A percentile compares a stretch with the other conserved stretches of the same genome.
Evolutionary conservation across 2,888 invertebrate genomes (phyloP).

Genomic region (Ptilodon capucinus): DNA sequence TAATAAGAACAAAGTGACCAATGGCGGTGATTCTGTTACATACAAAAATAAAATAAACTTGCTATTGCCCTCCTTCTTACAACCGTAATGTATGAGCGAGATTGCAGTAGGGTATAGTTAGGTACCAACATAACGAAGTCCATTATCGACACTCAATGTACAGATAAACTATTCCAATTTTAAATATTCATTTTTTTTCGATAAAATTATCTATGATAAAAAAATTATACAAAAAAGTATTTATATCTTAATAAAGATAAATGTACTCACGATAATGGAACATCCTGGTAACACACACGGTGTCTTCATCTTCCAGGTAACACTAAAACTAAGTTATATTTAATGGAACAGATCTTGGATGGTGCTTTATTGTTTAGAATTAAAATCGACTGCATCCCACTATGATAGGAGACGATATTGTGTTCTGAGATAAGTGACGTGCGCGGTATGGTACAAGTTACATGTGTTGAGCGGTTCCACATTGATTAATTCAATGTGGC

Average conservation of each 20-base stretch:
- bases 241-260: constrained; percentile 3
- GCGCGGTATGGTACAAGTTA: constrained; percentile 24
- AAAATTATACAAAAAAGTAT: background rate
- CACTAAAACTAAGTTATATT: background rate
- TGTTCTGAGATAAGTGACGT: constrained; percentile 55
- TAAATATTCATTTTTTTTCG: too few relatives aligned
- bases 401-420: constrained; percentile 34
- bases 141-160: too few relatives aligned
- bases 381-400: constrained; percentile 36
- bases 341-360: constrained; percentile 2
- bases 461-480: constrained; percentile 14
- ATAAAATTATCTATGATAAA: background rate
- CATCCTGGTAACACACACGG: constrained; percentile 68
- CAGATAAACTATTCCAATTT: too few relatives aligned
- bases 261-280: constrained; percentile 55
- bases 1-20: too few relatives aligned
- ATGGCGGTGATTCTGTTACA: too few relatives aligned
- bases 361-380: constrained; percentile 34
- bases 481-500: too few relatives aligned
- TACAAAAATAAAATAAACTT: too few relatives aligned
- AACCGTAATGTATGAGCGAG: too few relatives aligned
- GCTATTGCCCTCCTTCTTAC: too few relatives aligned
- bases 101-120: too few relatives aligned
- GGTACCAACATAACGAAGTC: too few relatives aligned
- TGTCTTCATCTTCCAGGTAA: constrained; percentile 45